A percentile compares a stretch with the other conserved stretches of the same genome.
Conservation (phyloP, 2,113 vertebrate genomes). For the Gopherus flavomarginatus region DNA sequence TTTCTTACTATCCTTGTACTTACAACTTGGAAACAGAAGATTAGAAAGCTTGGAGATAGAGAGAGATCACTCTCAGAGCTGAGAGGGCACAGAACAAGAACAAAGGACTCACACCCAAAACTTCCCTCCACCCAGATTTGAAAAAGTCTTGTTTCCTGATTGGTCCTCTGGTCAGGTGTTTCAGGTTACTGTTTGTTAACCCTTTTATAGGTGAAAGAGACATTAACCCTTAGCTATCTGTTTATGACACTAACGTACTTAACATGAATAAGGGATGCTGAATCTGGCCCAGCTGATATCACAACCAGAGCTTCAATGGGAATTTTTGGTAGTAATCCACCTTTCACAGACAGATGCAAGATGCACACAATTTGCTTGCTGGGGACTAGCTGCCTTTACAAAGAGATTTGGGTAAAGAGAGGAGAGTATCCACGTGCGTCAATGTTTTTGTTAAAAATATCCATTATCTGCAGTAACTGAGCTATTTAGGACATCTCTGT, state of each 20-base stretch:
- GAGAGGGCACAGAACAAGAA: too few species aligned
- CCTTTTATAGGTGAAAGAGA: too few species aligned
- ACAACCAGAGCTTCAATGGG: background rate
- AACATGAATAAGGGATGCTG: background rate
- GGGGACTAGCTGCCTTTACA: background rate
- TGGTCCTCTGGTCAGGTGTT: too few species aligned
- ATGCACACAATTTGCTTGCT: background rate
- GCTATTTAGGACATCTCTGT: slow-evolving; percentile 63
- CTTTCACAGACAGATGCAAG: background rate
- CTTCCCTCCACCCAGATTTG: too few species aligned
- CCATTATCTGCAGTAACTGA: slow-evolving; percentile 36
- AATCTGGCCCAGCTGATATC: background rate
- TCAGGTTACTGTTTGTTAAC: too few species aligned
- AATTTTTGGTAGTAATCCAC: background rate
- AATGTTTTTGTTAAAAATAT: slow-evolving; percentile 22
- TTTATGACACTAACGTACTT: background rate
- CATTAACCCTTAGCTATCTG: too few species aligned
- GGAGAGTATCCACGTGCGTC: background rate
- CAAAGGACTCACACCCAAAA: too few species aligned
- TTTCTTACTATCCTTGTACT: too few species aligned
- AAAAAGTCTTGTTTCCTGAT: too few species aligned
- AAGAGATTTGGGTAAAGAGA: background rate
- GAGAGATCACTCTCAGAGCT: too few species aligned
- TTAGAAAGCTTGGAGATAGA: too few species aligned
- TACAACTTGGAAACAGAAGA: too few species aligned